Base-by-base conservation (phyloP, 2,113 vertebrate species). In the Mirza zaza region DNA sequence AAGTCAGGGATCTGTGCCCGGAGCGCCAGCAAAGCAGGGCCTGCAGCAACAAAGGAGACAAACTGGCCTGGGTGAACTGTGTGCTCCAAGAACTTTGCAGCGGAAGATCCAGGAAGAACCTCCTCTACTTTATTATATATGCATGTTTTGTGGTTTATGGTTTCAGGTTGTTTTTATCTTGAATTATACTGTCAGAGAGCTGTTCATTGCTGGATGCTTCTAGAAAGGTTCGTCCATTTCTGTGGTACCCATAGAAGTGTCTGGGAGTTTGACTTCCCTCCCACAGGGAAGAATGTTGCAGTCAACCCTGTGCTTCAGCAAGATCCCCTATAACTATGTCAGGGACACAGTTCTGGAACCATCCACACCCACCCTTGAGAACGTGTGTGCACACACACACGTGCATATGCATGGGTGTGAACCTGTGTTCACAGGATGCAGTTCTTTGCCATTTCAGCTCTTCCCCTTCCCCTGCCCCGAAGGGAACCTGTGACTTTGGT, bases 181-280 rank as follows among this genome's bases (percentile, higher is more conserved):
- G 61, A 87, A 52, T 39, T 4, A 27, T 4, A 71, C 57, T 39
- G 14, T 67, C 17, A 21, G 52, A 87, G 67, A 45, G n/a, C 55
- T 70, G 27, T 32, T 34, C 17, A 4, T 21, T 29, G 48, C 39
- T 18, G 18, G 48, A 50, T 21, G 12, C 32, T 73, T 34, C 55
- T 21, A 39, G 48, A 67, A 50, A 36, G 27, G 32, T 65, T n/a
- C 25, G 27, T 34, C 29, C n/a, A 39, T 61, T 27, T 65, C n/a
- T 8, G 5, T 0, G 59, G 6, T 15, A 0, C 50, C 50, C 23
- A 0, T 2, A 23, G 11, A 55, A 42, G 14, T 23, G 25, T 18
- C 59, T 6, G 14, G 4, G 34, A 27, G 63, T 25, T 15, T 32
- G 70, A 32, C 39, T 29, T 36, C 45, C 17, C 15, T 59, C 13